phyloP scores from a whole-genome alignment of 2,888 invertebrate genomes.

The Drosophila pseudotakahashii region DNA sequence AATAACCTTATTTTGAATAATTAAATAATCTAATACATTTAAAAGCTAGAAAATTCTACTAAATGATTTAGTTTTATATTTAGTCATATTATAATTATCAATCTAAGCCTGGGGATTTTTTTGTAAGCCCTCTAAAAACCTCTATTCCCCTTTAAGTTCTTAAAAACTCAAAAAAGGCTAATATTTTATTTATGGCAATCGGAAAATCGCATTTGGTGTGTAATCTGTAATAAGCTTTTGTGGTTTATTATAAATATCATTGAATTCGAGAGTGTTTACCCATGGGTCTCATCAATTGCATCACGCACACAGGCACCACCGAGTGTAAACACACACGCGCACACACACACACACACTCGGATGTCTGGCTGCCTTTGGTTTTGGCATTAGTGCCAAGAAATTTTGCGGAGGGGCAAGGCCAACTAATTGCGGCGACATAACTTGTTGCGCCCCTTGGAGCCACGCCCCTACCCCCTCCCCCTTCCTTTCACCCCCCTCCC shows the following conservation, averaged over 20 bases:
- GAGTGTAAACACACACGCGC: constrained; percentile 1
- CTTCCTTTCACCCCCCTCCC: not conserved
- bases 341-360: constrained; percentile 36
- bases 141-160: not conserved
- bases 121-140: not conserved
- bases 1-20: too few species aligned
- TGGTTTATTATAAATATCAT: constrained; percentile 52
- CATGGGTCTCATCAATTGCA: constrained; percentile 52
- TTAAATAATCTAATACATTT: too few species aligned
- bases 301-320: constrained; percentile 40
- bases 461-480: constrained; percentile 16
- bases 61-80: too few species aligned
- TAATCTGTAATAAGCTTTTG: constrained; percentile 30
- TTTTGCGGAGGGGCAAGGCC: constrained; percentile 66
- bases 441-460: constrained; percentile 66
- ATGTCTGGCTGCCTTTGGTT: constrained; percentile 68
- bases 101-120: too few species aligned
- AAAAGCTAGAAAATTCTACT: too few species aligned
- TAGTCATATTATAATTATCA: not conserved
- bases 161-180: not conserved
- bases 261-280: constrained; percentile 56
- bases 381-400: constrained; percentile 79
- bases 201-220: constrained; percentile 4
- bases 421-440: constrained; percentile 78
- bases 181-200: constrained; percentile 1